Evolutionary conservation across 2,113 vertebrate genomes (phyloP).

Genomic region (Amphilophus citrinellus): DNA sequence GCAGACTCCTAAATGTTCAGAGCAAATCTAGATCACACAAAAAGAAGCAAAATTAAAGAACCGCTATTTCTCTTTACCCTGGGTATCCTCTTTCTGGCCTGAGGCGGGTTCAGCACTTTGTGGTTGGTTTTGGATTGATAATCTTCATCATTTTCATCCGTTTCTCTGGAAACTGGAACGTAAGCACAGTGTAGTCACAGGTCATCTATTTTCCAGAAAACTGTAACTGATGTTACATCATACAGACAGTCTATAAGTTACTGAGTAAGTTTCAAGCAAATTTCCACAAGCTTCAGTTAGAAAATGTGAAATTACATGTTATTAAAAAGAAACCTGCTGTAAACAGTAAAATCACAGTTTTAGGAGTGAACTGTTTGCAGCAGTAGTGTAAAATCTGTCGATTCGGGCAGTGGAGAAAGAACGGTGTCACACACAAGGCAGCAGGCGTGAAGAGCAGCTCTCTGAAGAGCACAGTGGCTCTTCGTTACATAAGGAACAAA

Average conservation of each 20-base stretch:
- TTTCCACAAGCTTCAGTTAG: too few relatives aligned
- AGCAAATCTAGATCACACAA: background rate
- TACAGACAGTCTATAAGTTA: background rate
- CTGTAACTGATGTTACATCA: background rate
- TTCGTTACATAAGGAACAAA: background rate
- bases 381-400: rapidly evolving
- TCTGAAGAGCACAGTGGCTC: background rate
- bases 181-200: background rate
- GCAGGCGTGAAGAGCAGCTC: background rate
- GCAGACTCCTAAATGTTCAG: background rate
- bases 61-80: conserved; percentile 79
- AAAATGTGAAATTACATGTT: background rate
- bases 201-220: background rate
- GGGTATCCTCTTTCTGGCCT: conserved; percentile 91
- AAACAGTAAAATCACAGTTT: background rate
- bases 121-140: conserved; percentile 76
- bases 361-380: background rate
- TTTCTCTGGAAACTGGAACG: conserved; percentile 77
- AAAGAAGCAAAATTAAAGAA: background rate
- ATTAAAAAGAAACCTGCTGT: background rate
- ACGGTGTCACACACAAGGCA: background rate
- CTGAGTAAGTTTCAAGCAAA: too few relatives aligned
- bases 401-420: background rate
- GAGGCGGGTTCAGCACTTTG: conserved; percentile 82
- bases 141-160: conserved; percentile 82